These are phyloP conservation scores for Acromyrmex charruanus DNA, from an alignment of 1,140 invertebrate genomes.

Conservation along the genomic window DNA sequence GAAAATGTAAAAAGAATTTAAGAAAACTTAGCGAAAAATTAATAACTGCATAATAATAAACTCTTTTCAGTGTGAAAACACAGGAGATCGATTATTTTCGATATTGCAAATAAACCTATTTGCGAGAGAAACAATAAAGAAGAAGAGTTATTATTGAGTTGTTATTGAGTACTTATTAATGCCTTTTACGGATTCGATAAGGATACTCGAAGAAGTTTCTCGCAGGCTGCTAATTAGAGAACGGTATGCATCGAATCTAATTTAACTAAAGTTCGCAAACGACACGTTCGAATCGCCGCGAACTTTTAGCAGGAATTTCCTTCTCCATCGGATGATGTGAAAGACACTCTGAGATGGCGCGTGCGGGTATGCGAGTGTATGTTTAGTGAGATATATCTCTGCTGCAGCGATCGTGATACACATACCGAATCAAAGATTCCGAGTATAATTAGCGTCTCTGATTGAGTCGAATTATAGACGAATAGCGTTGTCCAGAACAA, in stretches of 20 bases:
- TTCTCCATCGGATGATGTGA: conserved; percentile 12
- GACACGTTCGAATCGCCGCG: not conserved
- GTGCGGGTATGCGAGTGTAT: not conserved
- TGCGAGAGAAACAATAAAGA: not conserved
- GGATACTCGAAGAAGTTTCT: not conserved
- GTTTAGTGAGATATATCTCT: conserved; percentile 1
- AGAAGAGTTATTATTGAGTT: not conserved
- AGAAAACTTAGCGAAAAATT: not conserved
- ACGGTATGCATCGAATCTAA: conserved; percentile 57
- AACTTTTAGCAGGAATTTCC: conserved; percentile 21
- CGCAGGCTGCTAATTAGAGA: conserved; percentile 42
- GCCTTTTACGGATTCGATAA: not conserved
- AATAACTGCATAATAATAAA: not conserved
- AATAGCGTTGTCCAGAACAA: not conserved
- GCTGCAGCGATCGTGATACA: conserved; percentile 4
- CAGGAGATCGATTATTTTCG: not conserved
- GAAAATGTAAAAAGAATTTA: not conserved
- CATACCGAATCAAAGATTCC: conserved; percentile 37
- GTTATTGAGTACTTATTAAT: not conserved
- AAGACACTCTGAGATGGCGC: not conserved
- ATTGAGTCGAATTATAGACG: not conserved
- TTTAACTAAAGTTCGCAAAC: conserved; percentile 63
- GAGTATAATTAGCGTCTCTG: conserved; percentile 54
- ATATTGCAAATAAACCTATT: not conserved
- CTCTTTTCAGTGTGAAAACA: not conserved